Evolutionary conservation across 2,888 invertebrate genomes (phyloP), one percentile per base, ranked within the genome.

Genomic region (Lobophora halterata): DNA sequence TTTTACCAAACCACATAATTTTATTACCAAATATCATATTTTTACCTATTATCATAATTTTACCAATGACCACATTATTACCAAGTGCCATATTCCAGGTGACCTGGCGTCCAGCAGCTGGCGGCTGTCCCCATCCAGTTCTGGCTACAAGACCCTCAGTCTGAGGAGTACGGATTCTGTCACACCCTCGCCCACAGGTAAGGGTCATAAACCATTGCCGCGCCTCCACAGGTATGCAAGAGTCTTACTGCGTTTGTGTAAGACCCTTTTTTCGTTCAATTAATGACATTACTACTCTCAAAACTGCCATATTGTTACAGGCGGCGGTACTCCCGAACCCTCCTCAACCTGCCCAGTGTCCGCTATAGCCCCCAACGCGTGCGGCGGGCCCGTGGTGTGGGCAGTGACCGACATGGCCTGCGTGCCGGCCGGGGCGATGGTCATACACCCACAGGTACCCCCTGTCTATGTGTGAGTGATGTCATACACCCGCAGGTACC

Each of bases 351-450:
- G 21, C 10, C 12, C 21, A 5, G n/a, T 17, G 9, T 5, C 13
- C n/a, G n/a, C 13, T 11, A 16, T 8, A 2, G 29, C 7, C 7
- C 25, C 13, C n/a, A n/a, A n/a, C n/a, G n/a, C 12, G 35, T 14
- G 18, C 40, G 2, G 51, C 44, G 31, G 42, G 41, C 9, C 46
- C 63, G 2, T 83, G 1, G 92, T 96, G 71, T 97, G 97, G 95
- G 95, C 96, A 30, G 95, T 97, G 32, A 94, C 95, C 16, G 95
- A 94, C 79, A 90, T 96, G 76, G 91, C 93, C 21, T 92, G 92
- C 51, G 96, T 97, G 44, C 97, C 97, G 30, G 89, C 93, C 36
- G 97, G 97, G 44, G 95, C 96, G 58, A 88, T 97, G 59, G 93
- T 97, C 60, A 95, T 97, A 72, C 95, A 97, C 76, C 97, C 97